These are phyloP conservation scores for Acheta domesticus DNA, from an alignment of 2,888 invertebrate genomes.

Conservation along the genomic window DNA sequence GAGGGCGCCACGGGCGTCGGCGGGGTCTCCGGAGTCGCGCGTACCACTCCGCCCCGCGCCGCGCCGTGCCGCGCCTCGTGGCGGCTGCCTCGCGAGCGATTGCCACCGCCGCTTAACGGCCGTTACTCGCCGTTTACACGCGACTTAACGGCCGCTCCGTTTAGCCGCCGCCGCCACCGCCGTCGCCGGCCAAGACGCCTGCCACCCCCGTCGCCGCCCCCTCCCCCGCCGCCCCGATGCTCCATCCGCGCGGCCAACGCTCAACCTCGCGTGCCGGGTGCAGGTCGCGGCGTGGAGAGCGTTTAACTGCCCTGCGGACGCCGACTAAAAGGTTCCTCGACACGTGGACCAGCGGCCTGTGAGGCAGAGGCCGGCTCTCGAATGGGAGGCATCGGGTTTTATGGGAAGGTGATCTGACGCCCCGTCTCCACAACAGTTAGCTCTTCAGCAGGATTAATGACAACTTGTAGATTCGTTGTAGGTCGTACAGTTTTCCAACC, in stretches of 20 bases:
- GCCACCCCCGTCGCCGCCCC: background rate
- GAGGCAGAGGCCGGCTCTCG: no score
- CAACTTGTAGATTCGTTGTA: no score
- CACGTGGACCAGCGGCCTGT: no score
- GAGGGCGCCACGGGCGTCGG: background rate
- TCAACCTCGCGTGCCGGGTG: background rate
- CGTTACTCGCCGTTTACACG: slow-evolving; percentile 18
- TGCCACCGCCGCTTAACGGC: slow-evolving; percentile 18
- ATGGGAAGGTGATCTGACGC: no score
- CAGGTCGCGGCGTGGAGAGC: background rate
- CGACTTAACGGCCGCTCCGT: slow-evolving; percentile 18
- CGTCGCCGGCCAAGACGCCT: background rate
- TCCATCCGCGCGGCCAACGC: background rate
- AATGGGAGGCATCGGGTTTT: no score
- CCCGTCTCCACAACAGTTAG: no score
- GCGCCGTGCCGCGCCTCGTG: background rate
- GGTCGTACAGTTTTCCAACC: no score
- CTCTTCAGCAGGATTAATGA: no score
- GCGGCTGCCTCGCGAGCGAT: background rate
- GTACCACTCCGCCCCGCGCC: no score
- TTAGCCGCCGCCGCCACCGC: background rate
- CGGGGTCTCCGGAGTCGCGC: no score
- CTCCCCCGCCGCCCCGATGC: background rate
- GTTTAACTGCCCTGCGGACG: background rate
- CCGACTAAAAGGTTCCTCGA: background rate